Percentiles rank a stretch among this genome's conserved stretches.
Conservation (phyloP, 2,888 invertebrate species). For the Cyrtodaria siliqua region DNA sequence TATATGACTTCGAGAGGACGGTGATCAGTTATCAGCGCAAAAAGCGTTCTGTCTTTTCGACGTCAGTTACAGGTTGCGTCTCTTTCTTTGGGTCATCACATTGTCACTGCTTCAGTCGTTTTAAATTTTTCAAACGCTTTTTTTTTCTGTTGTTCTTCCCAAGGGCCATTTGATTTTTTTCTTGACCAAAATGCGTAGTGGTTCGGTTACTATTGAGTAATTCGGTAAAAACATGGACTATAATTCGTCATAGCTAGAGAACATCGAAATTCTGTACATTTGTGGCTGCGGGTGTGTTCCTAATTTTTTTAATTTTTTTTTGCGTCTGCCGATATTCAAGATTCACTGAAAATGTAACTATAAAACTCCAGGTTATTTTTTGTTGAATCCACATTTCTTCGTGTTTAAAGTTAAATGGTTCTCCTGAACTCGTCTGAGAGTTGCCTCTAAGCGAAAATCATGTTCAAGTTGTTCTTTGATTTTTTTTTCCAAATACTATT, state of each 20-base stretch:
- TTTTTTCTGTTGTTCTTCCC: slow-evolving; percentile 19
- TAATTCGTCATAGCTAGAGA: slow-evolving; percentile 28
- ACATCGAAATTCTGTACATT: no score
- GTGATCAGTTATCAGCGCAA: no score
- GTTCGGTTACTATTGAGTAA: slow-evolving; percentile 21
- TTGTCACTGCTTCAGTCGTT: slow-evolving; percentile 8
- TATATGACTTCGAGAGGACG: no score
- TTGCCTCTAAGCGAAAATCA: slow-evolving; percentile 59
- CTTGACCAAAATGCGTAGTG: no score
- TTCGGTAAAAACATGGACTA: slow-evolving; percentile 20
- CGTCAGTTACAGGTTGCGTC: slow-evolving; percentile 20
- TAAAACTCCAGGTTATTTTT: slow-evolving; percentile 25
- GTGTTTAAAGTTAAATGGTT: slow-evolving; percentile 14
- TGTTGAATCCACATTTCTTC: slow-evolving; percentile 8
- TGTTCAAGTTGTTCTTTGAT: no score
- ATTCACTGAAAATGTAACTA: slow-evolving; percentile 22
- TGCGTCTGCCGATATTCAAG: slow-evolving; percentile 31
- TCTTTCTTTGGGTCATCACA: not conserved
- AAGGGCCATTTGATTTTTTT: no score
- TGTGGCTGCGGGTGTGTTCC: not conserved
- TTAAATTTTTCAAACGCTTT: slow-evolving; percentile 64
- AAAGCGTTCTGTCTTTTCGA: slow-evolving; percentile 48
- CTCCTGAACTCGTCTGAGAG: slow-evolving; percentile 51
- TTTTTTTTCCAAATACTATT: no score
- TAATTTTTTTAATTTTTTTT: not conserved